Percentiles rank a stretch among this genome's conserved stretches.
Conservation (phyloP, 30 jellyfish, hydroid and myxozoan genomes). For the Turritopsis rubra region DNA sequence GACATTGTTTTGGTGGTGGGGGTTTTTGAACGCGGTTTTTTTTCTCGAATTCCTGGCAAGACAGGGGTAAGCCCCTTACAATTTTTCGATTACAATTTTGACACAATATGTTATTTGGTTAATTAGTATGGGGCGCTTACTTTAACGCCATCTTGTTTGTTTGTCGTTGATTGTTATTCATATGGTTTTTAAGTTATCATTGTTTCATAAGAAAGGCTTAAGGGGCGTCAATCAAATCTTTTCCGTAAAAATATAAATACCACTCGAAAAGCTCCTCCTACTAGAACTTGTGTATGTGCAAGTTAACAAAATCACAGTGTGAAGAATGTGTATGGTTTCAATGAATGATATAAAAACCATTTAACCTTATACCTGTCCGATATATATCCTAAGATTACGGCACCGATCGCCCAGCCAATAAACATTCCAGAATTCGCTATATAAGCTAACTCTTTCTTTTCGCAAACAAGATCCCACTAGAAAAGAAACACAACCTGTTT, state of each 20-base stretch:
- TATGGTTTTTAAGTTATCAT: background rate
- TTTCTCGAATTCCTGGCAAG: too few species aligned
- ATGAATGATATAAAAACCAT: background rate
- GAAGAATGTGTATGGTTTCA: too few species aligned
- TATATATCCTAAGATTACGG: conserved; percentile 37
- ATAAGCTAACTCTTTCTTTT: conserved; percentile 40
- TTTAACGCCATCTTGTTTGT: too few species aligned
- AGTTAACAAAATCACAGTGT: conserved; percentile 5
- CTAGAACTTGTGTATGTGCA: background rate
- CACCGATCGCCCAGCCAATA: conserved; percentile 71
- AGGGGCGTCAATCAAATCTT: background rate
- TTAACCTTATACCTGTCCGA: conserved; percentile 46
- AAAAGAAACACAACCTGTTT: background rate
- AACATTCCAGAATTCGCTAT: conserved; percentile 49
- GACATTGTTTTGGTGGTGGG: too few species aligned
- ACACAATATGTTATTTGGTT: too few species aligned
- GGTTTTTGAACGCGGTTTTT: too few species aligned
- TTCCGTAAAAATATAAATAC: background rate
- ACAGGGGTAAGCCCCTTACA: too few species aligned
- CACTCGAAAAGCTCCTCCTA: background rate
- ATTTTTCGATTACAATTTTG: too few species aligned
- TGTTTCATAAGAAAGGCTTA: background rate
- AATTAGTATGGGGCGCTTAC: too few species aligned
- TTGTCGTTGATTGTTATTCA: too few species aligned
- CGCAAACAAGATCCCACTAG: conserved; percentile 78